Percentiles rank a stretch among this genome's conserved stretches.
phyloP scores from a whole-genome alignment of 2,113 vertebrate species.

The Motacilla tschutschensis region DNA sequence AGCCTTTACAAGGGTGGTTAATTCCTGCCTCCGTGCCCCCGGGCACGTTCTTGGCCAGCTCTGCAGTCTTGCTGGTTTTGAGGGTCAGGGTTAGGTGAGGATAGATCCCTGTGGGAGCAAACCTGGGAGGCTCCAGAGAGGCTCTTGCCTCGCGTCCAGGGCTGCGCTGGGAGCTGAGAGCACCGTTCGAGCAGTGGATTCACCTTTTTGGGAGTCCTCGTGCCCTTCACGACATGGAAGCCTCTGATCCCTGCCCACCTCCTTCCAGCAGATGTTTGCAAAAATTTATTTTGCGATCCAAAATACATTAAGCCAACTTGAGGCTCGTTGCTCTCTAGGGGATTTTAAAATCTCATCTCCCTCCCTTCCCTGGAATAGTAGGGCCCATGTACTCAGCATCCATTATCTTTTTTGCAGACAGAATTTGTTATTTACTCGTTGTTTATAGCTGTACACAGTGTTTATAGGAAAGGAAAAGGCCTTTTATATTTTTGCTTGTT shows the following conservation, averaged over 20 bases:
- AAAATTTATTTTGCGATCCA: too few relatives aligned
- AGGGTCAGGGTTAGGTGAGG: conserved; percentile 47
- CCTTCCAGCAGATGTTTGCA: not conserved
- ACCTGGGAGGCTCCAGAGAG: not conserved
- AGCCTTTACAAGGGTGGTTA: not conserved
- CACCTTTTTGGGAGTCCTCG: not conserved
- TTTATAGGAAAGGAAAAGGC: not conserved
- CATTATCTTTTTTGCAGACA: not conserved
- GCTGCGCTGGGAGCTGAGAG: not conserved
- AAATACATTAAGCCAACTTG: not conserved
- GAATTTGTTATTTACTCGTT: not conserved
- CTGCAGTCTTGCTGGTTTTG: not conserved
- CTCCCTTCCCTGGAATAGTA: not conserved
- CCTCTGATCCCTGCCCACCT: not conserved
- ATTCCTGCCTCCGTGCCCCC: not conserved
- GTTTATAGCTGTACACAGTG: not conserved
- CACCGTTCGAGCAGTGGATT: fast-evolving
- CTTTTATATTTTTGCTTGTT: not conserved
- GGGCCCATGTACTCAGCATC: fast-evolving
- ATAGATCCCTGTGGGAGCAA: not conserved
- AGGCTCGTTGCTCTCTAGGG: not conserved
- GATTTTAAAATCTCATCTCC: not conserved
- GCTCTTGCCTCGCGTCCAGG: fast-evolving
- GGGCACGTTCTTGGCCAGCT: not conserved
- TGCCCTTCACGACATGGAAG: not conserved